Evolutionary conservation across 2,888 invertebrate species (phyloP).

Genomic region (Tetanocera ferruginea): DNA sequence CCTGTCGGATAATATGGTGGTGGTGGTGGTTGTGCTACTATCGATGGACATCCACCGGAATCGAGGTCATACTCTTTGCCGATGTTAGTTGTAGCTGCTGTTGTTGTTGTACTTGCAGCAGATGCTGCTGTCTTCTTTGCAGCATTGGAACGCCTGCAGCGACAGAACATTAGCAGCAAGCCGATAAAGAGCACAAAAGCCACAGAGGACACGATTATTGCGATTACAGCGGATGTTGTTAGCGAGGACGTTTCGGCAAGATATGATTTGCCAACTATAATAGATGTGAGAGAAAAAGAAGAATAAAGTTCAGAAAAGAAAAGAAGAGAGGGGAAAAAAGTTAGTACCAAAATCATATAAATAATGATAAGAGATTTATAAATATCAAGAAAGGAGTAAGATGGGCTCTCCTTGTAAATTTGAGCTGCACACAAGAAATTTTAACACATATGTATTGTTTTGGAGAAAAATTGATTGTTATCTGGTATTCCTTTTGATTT

Average conservation of each 20-base stretch:
- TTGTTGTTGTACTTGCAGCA: background rate
- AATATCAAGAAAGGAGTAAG: background rate
- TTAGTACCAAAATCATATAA: background rate
- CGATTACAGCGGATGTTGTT: conserved; percentile 62
- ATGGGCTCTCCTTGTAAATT: too few species aligned
- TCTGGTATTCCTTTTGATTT: too few species aligned
- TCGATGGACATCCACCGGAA: conserved; percentile 53
- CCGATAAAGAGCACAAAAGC: conserved; percentile 57
- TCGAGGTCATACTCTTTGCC: conserved; percentile 62
- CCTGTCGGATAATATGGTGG: conserved; percentile 62
- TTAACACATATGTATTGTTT: too few species aligned
- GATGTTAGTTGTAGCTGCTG: conserved; percentile 20
- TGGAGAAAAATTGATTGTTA: too few species aligned
- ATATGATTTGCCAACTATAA: conserved; percentile 64
- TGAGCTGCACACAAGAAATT: background rate
- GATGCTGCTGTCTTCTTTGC: conserved; percentile 51
- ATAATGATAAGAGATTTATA: background rate
- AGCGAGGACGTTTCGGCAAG: conserved; percentile 57
- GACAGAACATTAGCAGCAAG: conserved; percentile 59
- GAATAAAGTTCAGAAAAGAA: conserved; percentile 9
- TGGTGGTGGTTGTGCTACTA: conserved; percentile 57
- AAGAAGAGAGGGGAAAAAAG: background rate
- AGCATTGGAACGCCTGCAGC: conserved; percentile 58
- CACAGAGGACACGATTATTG: conserved; percentile 59
- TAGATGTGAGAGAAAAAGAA: background rate